These are phyloP conservation scores for Tachina lurida DNA, from an alignment of 2,888 invertebrate genomes.

Conservation along the genomic window DNA sequence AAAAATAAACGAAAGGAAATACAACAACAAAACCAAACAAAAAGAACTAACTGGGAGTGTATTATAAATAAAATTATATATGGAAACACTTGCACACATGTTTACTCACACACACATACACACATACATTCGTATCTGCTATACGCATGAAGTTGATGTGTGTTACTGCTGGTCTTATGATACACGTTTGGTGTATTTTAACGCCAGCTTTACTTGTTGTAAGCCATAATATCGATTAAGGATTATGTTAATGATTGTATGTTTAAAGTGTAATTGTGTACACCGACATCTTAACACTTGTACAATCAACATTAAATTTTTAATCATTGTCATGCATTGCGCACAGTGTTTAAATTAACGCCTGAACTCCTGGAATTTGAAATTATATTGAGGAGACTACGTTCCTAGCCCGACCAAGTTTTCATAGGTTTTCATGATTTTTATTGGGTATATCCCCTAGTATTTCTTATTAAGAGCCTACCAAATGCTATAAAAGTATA, in stretches of 20 bases:
- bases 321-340: not conserved
- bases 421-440: no score
- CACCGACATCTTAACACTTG: slow-evolving; percentile 31
- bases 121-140: not conserved
- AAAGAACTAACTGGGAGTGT: slow-evolving; percentile 50
- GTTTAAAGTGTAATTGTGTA: slow-evolving; percentile 80
- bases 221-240: slow-evolving; percentile 81
- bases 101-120: slow-evolving; percentile 12
- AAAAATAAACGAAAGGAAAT: not conserved
- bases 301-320: not conserved
- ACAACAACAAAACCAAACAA: not conserved
- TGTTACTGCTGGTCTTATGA: not conserved
- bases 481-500: no score
- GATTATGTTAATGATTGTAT: slow-evolving; percentile 82
- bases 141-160: not conserved
- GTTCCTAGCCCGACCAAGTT: no score
- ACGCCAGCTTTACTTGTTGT: slow-evolving; percentile 70
- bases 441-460: no score
- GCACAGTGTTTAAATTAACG: slow-evolving; percentile 24
- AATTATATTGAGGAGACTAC: no score
- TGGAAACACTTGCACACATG: slow-evolving; percentile 14
- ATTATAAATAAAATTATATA: slow-evolving; percentile 28
- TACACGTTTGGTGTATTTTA: slow-evolving; percentile 14
- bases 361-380: no score
- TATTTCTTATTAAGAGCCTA: no score